Evolutionary conservation across 1,140 invertebrate genomes (phyloP).

Genomic region (Tribolium castaneum): DNA sequence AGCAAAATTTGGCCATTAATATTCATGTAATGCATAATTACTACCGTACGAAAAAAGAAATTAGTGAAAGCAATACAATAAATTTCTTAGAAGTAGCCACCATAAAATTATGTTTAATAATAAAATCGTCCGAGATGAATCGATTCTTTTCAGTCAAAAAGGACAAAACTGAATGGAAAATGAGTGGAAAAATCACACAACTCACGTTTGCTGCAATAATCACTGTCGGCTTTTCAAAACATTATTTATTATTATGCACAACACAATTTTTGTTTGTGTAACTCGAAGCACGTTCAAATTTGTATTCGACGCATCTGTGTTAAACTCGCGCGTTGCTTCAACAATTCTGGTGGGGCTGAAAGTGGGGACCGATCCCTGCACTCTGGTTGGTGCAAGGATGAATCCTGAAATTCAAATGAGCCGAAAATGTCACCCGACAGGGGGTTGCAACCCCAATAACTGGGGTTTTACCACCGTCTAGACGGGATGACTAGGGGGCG

Average conservation of each 20-base stretch:
- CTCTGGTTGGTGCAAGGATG: neutral
- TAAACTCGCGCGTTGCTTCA: slow-evolving; percentile 1
- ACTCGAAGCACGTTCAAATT: slow-evolving; percentile 10
- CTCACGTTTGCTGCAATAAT: neutral
- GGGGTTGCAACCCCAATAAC: neutral
- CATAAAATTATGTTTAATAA: neutral
- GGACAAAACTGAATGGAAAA: neutral
- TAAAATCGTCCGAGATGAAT: neutral
- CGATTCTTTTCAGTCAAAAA: neutral
- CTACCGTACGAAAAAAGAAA: slow-evolving; percentile 13
- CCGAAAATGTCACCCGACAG: neutral
- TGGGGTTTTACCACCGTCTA: neutral
- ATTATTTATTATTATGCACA: slow-evolving; percentile 1
- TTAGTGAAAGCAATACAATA: slow-evolving; percentile 5
- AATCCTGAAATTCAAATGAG: neutral
- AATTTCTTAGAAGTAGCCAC: neutral
- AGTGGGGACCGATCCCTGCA: neutral
- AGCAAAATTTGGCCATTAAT: neutral
- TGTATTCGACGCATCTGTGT: slow-evolving; percentile 6
- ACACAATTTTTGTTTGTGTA: neutral
- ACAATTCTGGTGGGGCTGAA: slow-evolving; percentile 4
- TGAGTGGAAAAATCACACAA: neutral
- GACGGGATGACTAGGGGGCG: neutral
- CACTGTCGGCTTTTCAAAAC: slow-evolving; percentile 15
- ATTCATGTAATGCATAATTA: neutral